Evolutionary conservation across 1,140 invertebrate species (phyloP).

Genomic region (Pogonus chalceus): DNA sequence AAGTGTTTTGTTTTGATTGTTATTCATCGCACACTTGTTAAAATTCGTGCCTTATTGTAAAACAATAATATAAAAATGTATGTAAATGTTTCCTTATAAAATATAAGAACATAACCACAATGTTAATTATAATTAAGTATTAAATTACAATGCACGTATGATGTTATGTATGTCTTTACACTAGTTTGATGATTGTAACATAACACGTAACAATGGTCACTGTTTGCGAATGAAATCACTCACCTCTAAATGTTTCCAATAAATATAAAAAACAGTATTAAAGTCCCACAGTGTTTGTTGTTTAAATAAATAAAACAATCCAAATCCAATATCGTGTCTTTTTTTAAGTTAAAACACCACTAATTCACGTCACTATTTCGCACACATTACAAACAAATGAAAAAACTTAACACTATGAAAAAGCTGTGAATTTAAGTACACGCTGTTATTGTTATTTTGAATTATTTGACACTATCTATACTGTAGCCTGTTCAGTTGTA

Average conservation of each 20-base stretch:
- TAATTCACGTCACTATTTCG: not conserved
- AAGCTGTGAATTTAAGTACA: too few relatives aligned
- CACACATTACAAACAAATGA: not conserved
- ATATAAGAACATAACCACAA: too few relatives aligned
- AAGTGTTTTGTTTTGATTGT: too few relatives aligned
- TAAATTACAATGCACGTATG: too few relatives aligned
- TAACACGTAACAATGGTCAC: not conserved
- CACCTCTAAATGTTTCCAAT: not conserved
- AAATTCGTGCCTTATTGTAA: too few relatives aligned
- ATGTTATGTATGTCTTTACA: not conserved
- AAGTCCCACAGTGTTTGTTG: not conserved
- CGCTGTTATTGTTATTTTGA: not conserved
- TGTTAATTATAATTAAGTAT: too few relatives aligned
- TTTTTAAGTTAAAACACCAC: not conserved
- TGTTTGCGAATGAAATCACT: not conserved
- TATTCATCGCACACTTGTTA: too few relatives aligned
- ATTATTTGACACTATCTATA: not conserved
- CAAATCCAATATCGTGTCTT: not conserved
- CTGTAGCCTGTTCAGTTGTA: constrained; percentile 15
- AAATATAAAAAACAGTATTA: too few relatives aligned
- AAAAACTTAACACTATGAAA: not conserved
- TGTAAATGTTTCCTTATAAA: too few relatives aligned
- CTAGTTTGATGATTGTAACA: not conserved
- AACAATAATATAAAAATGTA: too few relatives aligned
- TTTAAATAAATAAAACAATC: not conserved